Base-by-base conservation (phyloP, 2,888 invertebrate genomes). In the Acronicta aceris region DNA sequence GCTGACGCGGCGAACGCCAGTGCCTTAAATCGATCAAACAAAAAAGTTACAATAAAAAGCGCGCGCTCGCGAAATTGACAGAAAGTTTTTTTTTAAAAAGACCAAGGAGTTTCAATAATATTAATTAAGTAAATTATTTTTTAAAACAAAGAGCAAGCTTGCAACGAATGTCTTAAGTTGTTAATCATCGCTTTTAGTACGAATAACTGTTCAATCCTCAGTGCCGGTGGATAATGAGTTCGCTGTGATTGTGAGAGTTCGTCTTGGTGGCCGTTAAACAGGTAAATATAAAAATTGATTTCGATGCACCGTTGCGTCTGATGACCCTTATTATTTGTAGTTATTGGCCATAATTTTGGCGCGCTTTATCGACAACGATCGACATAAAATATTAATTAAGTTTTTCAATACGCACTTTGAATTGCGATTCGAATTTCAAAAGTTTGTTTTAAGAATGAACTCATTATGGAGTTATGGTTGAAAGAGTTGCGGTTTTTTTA, bases 211-310 rank as follows among this genome's bases (percentile, higher is more conserved):
- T 90, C 87, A 86, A 82, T 83, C 81, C 83, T 84, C 85, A 87
- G 91, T 91, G 90, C 79, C 88, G 85, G 87, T 90, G 90, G 90
- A 92, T 92, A 90, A 93, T 93, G 92, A 92, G 89, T 89, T 89
- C 88, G 85, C 86, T 83, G 91, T 93, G 92, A 91, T 90, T 93
- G 93, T 92, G 90, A 87, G 88, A 88, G 81, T 80, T 82, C 88
- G 84, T 83, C 87, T 90, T 87, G 86, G 86, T 85, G 82, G 81
- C 88, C 81, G 86, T 85, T 89, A 87, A 89, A 89, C 93, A 94
- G 94, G 94, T 94, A 89, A 93, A 88, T 92, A 89, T 88, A 81
- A 85, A 82, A 86, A 84, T 81, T 79, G 46, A 82, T 86, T 86
- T 79, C 76, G 75, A 82, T 86, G 81, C 83, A 83, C 84, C 82